Conservation (phyloP, 2,113 vertebrate species). For the human region GRCh38 chr18:28472001-28472500, state of each 20-base stretch:
- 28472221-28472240: conserved; percentile 25
- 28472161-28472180: conserved; percentile 9
- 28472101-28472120: conserved; percentile 37
- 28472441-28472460: neutral
- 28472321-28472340: neutral
- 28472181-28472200: neutral
- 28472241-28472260: conserved; percentile 28
- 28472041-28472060: neutral
- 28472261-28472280: neutral
- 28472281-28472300: neutral
- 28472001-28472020: neutral
- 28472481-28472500: conserved; percentile 24
- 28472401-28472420: neutral
- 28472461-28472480: neutral
- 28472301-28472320: neutral
- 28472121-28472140: conserved; percentile 27
- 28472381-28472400: neutral
- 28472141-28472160: conserved; percentile 48
- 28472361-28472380: neutral
- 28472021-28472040: neutral
- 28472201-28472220: conserved; percentile 29
- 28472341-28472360: conserved; percentile 22
- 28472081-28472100: conserved; percentile 21
- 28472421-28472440: neutral
- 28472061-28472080: neutral